A percentile compares a stretch with the other conserved stretches of the same genome.
Conservation (phyloP, 2,888 invertebrate species). For the Ectemnius lituratus region DNA sequence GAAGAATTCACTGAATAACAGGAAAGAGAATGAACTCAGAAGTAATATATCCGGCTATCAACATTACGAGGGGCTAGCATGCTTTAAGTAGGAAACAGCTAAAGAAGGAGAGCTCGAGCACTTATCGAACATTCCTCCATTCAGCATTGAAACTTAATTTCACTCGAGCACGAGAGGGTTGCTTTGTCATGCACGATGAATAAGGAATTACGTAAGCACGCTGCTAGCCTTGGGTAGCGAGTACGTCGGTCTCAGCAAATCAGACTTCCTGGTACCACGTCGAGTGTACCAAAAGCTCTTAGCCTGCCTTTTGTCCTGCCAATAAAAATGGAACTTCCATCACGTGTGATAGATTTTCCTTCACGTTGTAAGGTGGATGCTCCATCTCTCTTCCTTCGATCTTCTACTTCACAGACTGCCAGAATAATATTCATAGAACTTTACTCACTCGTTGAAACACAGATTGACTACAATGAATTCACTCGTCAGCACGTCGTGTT, state of each 20-base stretch:
- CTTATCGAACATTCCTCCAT: slow-evolving; percentile 3
- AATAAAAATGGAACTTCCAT: slow-evolving; percentile 75
- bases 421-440: slow-evolving; percentile 53
- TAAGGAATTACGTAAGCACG: slow-evolving; percentile 3
- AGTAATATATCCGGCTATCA: slow-evolving; percentile 3
- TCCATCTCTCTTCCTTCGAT: slow-evolving; percentile 55
- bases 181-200: slow-evolving; percentile 5
- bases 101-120: background rate
- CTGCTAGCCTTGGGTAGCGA: slow-evolving; percentile 19
- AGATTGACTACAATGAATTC: too few species aligned
- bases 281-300: slow-evolving; percentile 45
- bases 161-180: too few species aligned
- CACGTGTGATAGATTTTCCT: slow-evolving; percentile 74
- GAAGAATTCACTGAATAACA: slow-evolving; percentile 10
- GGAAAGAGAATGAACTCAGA: background rate
- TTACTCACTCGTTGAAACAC: slow-evolving; percentile 29
- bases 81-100: background rate
- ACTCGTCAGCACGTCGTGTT: too few species aligned
- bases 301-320: slow-evolving; percentile 63
- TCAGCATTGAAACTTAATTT: slow-evolving; percentile 2
- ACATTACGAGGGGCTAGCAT: background rate
- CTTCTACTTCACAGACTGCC: slow-evolving; percentile 43
- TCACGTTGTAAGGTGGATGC: slow-evolving; percentile 57
- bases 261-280: slow-evolving; percentile 6
- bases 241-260: slow-evolving; percentile 25